Evolutionary conservation across 2,797 vertebrate genomes (phyloP), one percentile per base, ranked within the genome.

Genomic region (Onychomys arenicola): DNA sequence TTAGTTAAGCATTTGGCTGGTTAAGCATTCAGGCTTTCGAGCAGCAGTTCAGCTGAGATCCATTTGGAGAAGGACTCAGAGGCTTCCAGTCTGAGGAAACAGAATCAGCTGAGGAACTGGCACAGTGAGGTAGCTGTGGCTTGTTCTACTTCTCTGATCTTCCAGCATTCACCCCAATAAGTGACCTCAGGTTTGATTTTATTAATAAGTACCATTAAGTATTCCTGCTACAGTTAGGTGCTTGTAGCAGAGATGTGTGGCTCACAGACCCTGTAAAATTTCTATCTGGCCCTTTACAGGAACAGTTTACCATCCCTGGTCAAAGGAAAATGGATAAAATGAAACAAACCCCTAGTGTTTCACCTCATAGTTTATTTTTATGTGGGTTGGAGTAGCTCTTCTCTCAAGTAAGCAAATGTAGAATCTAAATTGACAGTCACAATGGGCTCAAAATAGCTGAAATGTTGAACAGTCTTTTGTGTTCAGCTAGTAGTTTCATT

Each of bases 271-370:
- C 83, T 49, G 55, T 63, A 57, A 25, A 55, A 10, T 57, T 88
- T 59, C 86, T 40, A 32, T 73, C n/a, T 75, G 52, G 37, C 6
- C 86, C 25, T 43, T 43, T 59, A 32, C 10, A 83, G 63, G 57
- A 93, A 67, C 69, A 59, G 21, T 71, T 81, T 95, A 55, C 86
- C 34, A 90, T 57, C 34, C 21, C 46, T 61, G 32, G 90, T 96
- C 80, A 90, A 87, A 97, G 71, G 63, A 93, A 90, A 67, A 69
- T 91, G n/a, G 76, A 17, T 89, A 82, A 81, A 92, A 90, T n/a
- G 55, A 89, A 90, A 76, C 43, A 76, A 57, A 84, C 29, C 91
- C 7, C 21, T 81, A 82, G 14, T 94, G 91, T 89, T 87, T 71
- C 59, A 49, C 49, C 71, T 83, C 37, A 23, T 80, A 37, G 2